These are phyloP conservation scores for Hycleus phaleratus DNA, from an alignment of 1,140 invertebrate species.

Conservation along the genomic window DNA sequence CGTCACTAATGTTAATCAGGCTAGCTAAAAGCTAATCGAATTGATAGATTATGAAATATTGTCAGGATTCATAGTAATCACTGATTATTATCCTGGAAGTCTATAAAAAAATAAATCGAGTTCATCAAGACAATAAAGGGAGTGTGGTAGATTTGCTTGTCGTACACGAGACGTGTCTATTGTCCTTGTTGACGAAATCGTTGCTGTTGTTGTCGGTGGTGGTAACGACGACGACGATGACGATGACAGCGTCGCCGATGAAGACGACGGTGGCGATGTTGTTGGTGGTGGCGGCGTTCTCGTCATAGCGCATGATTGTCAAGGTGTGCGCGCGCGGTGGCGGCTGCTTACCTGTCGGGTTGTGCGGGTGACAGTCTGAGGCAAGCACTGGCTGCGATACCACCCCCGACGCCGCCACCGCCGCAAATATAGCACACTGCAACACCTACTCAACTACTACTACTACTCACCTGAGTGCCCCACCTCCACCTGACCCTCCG, in stretches of 20 bases:
- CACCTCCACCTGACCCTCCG: slow-evolving; percentile 32
- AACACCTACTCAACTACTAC: slow-evolving; percentile 35
- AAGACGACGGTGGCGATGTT: neutral
- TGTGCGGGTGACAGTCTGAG: slow-evolving; percentile 36
- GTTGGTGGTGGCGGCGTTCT: slow-evolving; percentile 11
- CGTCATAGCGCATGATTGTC: slow-evolving; percentile 11
- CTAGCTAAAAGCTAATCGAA: too few species aligned
- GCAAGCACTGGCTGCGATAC: slow-evolving; percentile 35
- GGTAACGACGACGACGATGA: neutral
- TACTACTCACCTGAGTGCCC: slow-evolving; percentile 40
- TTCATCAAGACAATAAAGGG: too few species aligned
- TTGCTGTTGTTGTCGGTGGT: neutral
- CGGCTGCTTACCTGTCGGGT: slow-evolving; percentile 24
- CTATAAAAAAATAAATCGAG: too few species aligned
- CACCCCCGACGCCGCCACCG: slow-evolving; percentile 35
- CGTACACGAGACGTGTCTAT: neutral
- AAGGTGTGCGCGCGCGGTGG: slow-evolving; percentile 19
- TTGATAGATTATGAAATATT: too few species aligned
- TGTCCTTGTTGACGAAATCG: neutral
- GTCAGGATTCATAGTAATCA: neutral
- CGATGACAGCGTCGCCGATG: neutral
- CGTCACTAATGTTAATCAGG: too few species aligned
- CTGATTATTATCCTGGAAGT: too few species aligned
- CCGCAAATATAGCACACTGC: slow-evolving; percentile 27
- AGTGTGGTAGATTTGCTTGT: too few species aligned